Percentiles rank a stretch among this genome's conserved stretches.
Evolutionary conservation across 2,797 vertebrate species (phyloP).

Genomic region (Dendrocincla tyrannina): DNA sequence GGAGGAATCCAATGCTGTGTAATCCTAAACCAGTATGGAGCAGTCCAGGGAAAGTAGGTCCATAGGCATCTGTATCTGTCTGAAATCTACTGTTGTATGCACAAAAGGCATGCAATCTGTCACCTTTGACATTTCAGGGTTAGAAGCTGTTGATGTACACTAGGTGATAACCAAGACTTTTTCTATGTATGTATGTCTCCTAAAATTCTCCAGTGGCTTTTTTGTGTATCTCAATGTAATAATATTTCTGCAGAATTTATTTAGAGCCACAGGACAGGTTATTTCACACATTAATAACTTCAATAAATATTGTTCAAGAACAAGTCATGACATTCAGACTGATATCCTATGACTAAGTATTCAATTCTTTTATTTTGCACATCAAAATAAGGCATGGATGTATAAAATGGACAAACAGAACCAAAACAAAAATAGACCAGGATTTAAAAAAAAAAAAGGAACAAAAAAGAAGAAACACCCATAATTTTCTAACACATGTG

Average conservation of each 20-base stretch:
- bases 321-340: background rate
- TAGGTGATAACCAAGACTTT: background rate
- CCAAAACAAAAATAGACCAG: background rate
- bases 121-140: background rate
- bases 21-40: background rate
- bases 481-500: background rate
- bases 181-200: background rate
- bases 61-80: background rate
- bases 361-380: background rate
- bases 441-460: background rate
- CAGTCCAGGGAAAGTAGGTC: background rate
- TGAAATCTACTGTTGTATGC: background rate
- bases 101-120: background rate
- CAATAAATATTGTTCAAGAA: background rate
- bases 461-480: accelerated
- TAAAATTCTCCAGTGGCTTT: background rate
- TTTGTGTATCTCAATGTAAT: background rate
- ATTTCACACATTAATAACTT: background rate
- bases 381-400: background rate
- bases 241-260: background rate
- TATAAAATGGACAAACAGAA: background rate
- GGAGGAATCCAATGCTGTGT: background rate
- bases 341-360: background rate
- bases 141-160: background rate
- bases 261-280: background rate